Evolutionary conservation across 2,888 invertebrate species (phyloP).

Genomic region (Scaptomyza tumidula): DNA sequence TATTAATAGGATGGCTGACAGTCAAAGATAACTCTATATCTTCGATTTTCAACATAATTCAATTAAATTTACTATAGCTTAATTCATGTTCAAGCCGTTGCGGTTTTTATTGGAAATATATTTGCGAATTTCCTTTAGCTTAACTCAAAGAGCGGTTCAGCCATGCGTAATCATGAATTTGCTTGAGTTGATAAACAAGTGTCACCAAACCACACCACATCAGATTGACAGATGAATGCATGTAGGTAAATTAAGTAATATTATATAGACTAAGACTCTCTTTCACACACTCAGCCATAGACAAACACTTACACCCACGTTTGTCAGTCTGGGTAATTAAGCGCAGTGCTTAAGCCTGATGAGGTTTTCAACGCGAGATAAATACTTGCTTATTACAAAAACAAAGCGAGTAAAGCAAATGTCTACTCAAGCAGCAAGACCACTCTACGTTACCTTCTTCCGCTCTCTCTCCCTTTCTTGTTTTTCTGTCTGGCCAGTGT

Average conservation of each 20-base stretch:
- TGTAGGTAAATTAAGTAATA: slow-evolving; percentile 42
- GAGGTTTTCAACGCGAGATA: slow-evolving; percentile 76
- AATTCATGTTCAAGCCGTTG: background rate
- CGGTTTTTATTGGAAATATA: slow-evolving; percentile 12
- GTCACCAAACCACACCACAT: background rate
- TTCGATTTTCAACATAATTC: too few species aligned
- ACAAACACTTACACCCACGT: background rate
- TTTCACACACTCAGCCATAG: slow-evolving; percentile 2
- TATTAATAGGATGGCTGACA: too few species aligned
- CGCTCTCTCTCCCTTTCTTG: background rate
- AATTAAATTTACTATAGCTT: too few species aligned
- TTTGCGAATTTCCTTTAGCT: slow-evolving; percentile 3
- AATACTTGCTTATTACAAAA: slow-evolving; percentile 67
- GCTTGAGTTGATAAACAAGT: slow-evolving; percentile 8
- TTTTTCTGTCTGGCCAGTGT: slow-evolving; percentile 22
- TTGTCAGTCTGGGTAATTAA: slow-evolving; percentile 61
- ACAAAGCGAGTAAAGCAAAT: slow-evolving; percentile 6
- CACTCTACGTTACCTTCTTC: background rate
- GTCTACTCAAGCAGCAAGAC: slow-evolving; percentile 5
- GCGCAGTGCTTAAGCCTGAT: slow-evolving; percentile 69
- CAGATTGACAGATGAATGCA: slow-evolving; percentile 35
- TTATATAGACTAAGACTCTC: background rate
- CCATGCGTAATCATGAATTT: slow-evolving; percentile 16
- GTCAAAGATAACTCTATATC: too few species aligned
- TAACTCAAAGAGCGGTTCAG: slow-evolving; percentile 3